Percentiles rank a stretch among this genome's conserved stretches.
phyloP scores from a whole-genome alignment of 2,797 vertebrate genomes.

The Furcifer pardalis region DNA sequence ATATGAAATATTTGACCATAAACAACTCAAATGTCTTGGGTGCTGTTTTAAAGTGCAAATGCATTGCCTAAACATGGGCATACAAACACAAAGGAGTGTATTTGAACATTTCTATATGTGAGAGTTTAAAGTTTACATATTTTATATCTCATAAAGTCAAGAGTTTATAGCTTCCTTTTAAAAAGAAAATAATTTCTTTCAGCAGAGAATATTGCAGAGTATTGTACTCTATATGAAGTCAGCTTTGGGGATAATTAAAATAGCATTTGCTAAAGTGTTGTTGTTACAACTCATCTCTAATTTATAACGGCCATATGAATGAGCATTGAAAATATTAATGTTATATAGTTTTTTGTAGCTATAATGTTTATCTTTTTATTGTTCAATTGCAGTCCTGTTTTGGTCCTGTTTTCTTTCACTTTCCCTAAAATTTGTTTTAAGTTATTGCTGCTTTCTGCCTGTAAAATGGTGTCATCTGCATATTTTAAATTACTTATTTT shows the following conservation, averaged over 20 bases:
- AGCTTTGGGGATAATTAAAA: background rate
- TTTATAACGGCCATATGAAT: too few relatives aligned
- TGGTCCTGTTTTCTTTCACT: too few relatives aligned
- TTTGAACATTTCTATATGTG: too few relatives aligned
- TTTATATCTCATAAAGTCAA: constrained; percentile 24
- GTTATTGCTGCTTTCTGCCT: too few relatives aligned
- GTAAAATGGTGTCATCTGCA: too few relatives aligned
- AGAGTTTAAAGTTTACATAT: background rate
- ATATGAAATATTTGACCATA: constrained; percentile 19
- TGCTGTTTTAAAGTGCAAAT: background rate
- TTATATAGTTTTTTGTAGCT: too few relatives aligned
- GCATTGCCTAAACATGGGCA: background rate
- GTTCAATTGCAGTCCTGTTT: background rate
- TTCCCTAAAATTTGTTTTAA: too few relatives aligned
- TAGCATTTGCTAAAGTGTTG: background rate
- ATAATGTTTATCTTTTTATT: too few relatives aligned
- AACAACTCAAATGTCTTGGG: constrained; percentile 13
- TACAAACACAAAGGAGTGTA: background rate
- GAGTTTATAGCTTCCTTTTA: constrained; percentile 9
- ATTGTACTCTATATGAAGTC: background rate
- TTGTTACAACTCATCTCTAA: too few relatives aligned
- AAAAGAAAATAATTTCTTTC: constrained; percentile 2
- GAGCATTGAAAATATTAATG: too few relatives aligned
- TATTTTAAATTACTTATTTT: too few relatives aligned
- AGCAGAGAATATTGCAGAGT: background rate